These are phyloP conservation scores for Nemotelus nigrinus DNA, from an alignment of 2,888 invertebrate species.

Conservation along the genomic window DNA sequence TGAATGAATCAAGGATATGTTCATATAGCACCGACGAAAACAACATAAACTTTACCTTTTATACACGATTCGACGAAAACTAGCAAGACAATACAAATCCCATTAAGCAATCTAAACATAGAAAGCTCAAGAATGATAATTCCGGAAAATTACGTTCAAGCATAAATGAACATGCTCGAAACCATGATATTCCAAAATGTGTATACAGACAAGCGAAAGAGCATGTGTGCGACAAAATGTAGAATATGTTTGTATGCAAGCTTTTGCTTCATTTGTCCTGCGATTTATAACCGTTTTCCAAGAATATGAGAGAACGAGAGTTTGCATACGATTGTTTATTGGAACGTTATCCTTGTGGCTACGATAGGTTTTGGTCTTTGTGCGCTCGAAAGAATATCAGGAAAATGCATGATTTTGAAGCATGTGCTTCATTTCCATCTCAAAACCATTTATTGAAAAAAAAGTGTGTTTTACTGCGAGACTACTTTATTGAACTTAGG, in stretches of 20 bases:
- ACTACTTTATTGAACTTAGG: too few relatives aligned
- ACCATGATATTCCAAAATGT: background rate
- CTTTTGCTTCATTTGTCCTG: background rate
- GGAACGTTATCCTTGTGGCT: too few relatives aligned
- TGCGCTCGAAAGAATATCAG: too few relatives aligned
- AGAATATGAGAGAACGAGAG: too few relatives aligned
- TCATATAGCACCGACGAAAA: background rate
- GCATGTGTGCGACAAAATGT: slow-evolving; percentile 25
- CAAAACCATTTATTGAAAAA: too few relatives aligned
- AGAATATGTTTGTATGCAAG: background rate
- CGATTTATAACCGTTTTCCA: background rate
- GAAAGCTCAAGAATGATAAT: slow-evolving; percentile 48
- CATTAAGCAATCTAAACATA: slow-evolving; percentile 49
- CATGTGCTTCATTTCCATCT: too few relatives aligned
- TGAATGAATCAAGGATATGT: background rate
- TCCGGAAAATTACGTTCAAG: slow-evolving; percentile 48
- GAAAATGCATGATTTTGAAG: too few relatives aligned
- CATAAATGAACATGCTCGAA: slow-evolving; percentile 30
- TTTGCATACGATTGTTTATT: too few relatives aligned
- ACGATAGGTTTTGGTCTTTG: too few relatives aligned
- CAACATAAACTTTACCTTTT: too few relatives aligned
- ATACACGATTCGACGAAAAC: background rate
- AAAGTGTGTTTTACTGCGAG: too few relatives aligned
- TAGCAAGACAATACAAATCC: slow-evolving; percentile 48
- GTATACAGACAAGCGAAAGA: background rate